Evolutionary conservation across 2,113 vertebrate species (phyloP), one percentile per base, ranked within the genome.

Genomic region (Neopipo cinnamomea): DNA sequence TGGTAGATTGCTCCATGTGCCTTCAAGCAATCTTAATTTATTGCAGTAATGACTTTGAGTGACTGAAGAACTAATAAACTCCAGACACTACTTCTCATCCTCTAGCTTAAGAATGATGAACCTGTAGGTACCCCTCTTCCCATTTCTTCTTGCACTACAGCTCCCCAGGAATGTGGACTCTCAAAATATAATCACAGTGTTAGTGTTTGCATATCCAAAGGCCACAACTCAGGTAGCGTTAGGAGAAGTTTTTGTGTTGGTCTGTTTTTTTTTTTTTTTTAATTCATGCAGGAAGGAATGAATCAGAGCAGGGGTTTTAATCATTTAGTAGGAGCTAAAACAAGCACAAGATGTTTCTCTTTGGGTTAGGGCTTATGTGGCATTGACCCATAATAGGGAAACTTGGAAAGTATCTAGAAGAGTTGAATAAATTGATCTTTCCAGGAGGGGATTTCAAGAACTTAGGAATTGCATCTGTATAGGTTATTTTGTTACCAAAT

Each of bases 1-100:
- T 71, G 44, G 61, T 89, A 71, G 92, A 93, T 74, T 93, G 68
- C 18, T 95, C 55, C 12, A 8, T 4, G 8, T 91, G 68, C 72
- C 83, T 88, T 93, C 68, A 66, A 77, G 88, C 72, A 65, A 65
- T 77, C 91, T 85, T 73, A 72, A 84, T 88, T 93, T 88, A 92
- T 67, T 78, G 56, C 27, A 65, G 47, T 91, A 80, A 95, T 92
- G 70, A 81, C 56, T 95, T 95, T 12, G 73, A 92, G 35, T 88
- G 67, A 86, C 56, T 85, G 80, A 95, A 94, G 89, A 92, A 58
- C 77, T 92, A 85, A 92, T 92, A 61, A 89, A 78, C 65, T 95
- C 31, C 66, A 93, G 55, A 24, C 1, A 31, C 73, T 53, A 25
- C 27, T 91, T 89, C 19, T 84, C 39, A 65, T 91, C 68, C 41